phyloP scores from a whole-genome alignment of 2,888 invertebrate species.

The Orthosia gracilis region DNA sequence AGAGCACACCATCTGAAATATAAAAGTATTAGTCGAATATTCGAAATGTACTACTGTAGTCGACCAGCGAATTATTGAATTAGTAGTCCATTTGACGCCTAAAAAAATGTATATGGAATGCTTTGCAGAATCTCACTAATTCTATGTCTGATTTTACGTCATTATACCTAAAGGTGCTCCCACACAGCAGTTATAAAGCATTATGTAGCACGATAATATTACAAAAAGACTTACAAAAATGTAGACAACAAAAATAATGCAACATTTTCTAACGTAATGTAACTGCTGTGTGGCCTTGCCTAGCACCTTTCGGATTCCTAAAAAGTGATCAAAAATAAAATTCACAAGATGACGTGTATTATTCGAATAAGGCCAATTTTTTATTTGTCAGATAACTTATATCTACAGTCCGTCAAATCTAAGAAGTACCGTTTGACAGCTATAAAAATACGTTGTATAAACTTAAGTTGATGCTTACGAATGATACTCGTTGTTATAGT shows the following conservation, averaged over 20 bases:
- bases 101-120: slow-evolving; percentile 37
- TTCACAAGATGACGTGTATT: slow-evolving; percentile 9
- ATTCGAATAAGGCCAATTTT: neutral
- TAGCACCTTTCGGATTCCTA: no score
- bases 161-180: neutral
- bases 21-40: neutral
- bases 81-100: slow-evolving; percentile 16
- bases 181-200: neutral
- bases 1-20: slow-evolving; percentile 15
- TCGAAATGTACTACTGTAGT: slow-evolving; percentile 6
- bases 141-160: slow-evolving; percentile 28
- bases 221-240: no score
- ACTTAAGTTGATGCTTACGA: no score
- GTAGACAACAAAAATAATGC: no score
- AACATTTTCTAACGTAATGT: no score
- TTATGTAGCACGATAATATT: no score
- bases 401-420: no score
- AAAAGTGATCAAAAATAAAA: neutral
- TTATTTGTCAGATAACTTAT: neutral
- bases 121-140: slow-evolving; percentile 54
- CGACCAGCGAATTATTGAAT: neutral
- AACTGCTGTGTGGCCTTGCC: no score
- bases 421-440: no score
- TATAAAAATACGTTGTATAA: no score
- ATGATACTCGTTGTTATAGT: no score